Evolutionary conservation across 2,113 vertebrate genomes (phyloP).

Genomic region (Scomber colias): DNA sequence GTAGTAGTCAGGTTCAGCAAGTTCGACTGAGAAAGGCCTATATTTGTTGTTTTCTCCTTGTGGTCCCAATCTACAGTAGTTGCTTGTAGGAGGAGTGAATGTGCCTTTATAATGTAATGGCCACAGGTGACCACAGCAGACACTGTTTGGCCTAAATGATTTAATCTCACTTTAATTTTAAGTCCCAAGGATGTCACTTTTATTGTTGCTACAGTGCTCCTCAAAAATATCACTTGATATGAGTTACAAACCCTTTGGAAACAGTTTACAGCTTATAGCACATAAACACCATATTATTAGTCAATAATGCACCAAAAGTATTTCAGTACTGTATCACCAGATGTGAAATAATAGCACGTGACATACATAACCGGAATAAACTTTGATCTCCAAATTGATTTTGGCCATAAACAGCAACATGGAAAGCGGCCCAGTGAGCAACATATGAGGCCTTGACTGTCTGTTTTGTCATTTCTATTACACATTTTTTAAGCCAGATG

Average conservation of each 20-base stretch:
- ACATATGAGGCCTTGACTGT: slow-evolving; percentile 4
- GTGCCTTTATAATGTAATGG: no score
- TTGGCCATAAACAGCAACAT: slow-evolving; percentile 4
- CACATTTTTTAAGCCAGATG: slow-evolving; percentile 46
- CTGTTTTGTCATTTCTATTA: slow-evolving; percentile 33
- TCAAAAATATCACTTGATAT: neutral
- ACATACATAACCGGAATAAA: neutral
- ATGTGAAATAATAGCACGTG: slow-evolving; percentile 13
- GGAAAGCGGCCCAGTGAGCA: slow-evolving; percentile 26
- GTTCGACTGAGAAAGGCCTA: no score
- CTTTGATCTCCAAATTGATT: slow-evolving; percentile 10
- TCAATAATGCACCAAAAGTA: neutral
- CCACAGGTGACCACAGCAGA: no score
- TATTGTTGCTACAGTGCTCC: neutral
- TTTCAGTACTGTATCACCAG: slow-evolving; percentile 24
- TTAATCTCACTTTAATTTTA: neutral
- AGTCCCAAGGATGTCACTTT: slow-evolving; percentile 1
- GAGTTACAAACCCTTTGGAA: neutral
- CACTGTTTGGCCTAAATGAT: no score
- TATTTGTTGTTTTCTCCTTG: no score
- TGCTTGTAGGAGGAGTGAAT: no score
- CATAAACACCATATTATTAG: slow-evolving; percentile 13
- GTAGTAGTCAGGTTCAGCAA: no score
- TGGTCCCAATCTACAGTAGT: no score
- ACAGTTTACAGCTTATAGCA: neutral